A percentile compares a stretch with the other conserved stretches of the same genome.
phyloP scores from a whole-genome alignment of 2,888 invertebrate genomes.

The Andrena marginata region DNA sequence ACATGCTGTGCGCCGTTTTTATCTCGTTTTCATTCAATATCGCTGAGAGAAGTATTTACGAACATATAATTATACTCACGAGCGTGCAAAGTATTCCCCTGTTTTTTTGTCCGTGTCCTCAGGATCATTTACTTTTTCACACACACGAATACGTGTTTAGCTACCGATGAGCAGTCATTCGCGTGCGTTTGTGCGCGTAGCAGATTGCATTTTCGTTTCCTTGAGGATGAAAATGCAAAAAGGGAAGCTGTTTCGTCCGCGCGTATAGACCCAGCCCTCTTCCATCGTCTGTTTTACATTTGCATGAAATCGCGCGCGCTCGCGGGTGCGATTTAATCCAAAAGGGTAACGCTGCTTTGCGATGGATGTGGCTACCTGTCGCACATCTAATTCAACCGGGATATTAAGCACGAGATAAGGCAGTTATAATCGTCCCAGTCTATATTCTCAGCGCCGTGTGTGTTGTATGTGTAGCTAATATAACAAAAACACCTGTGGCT shows the following conservation, averaged over 20 bases:
- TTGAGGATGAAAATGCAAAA: background rate
- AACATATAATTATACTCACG: too few relatives aligned
- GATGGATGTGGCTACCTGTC: slow-evolving; percentile 42
- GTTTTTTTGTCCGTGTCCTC: background rate
- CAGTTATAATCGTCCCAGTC: slow-evolving; percentile 35
- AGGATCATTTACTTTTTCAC: background rate
- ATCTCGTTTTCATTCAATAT: background rate
- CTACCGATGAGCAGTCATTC: background rate
- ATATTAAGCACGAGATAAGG: slow-evolving; percentile 17
- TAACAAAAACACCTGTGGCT: slow-evolving; percentile 81
- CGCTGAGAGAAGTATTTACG: too few relatives aligned
- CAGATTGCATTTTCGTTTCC: background rate
- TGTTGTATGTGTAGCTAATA: slow-evolving; percentile 68
- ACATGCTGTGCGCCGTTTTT: background rate
- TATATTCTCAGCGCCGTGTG: slow-evolving; percentile 17
- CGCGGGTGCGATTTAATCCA: slow-evolving; percentile 34
- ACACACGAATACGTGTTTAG: background rate
- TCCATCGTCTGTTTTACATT: background rate
- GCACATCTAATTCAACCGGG: slow-evolving; percentile 37
- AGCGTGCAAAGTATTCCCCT: background rate
- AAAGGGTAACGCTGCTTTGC: slow-evolving; percentile 22
- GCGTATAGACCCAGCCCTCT: background rate
- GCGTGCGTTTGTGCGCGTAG: background rate
- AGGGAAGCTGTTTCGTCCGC: background rate
- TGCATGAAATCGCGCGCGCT: background rate